Evolutionary conservation across 92 coral and sea anemone genomes (phyloP), one percentile per base, ranked within the genome.

Genomic region (Porites divaricata): DNA sequence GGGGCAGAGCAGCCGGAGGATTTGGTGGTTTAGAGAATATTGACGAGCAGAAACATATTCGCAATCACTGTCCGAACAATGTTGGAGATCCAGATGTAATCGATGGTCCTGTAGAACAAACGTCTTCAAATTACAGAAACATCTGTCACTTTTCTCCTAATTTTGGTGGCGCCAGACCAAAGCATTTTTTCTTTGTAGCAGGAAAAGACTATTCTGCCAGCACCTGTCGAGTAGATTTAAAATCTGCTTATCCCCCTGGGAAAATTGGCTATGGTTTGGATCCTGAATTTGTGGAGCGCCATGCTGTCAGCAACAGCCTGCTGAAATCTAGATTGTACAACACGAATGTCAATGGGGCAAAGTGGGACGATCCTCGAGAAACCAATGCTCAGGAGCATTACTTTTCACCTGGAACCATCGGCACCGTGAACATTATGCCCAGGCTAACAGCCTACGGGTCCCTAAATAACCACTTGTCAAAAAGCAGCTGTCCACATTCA

Each of bases 211-310:
- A 8, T 2, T 3, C 21, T 4, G 0, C 11, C 1, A 16, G 21
- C 73, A 11, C 21, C 49, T 6, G 15, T 15, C 41, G 6, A 20
- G 16, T 69, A 11, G 8, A 28, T 28, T 20, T 52, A 15, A 19
- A 6, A 13, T 13, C 0, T 9, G 0, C 2, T 11, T 0, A 15
- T 7, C 11, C 4, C 1, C 19, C 6, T 0, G 11, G 1, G 22
- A 0, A 69, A 17, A 35, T 13, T 15, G 10, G 11, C 4, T 0
- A 1, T 41, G 73, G 73, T 35, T 28, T 69, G 0, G 22, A 69
- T 69, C 51, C 51, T 28, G 2, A 13, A 28, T 69, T 69, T 28
- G 73, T 69, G 1, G 73, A 50, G 17, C 73, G 73, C 19, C 73
- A 69, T 69, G 73, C 73, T 41, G 73, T 35, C 12, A 14, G 0